A percentile compares a stretch with the other conserved stretches of the same genome.
These are phyloP conservation scores for Cygnus olor DNA, from an alignment of 2,797 vertebrate species.

Conservation along the genomic window DNA sequence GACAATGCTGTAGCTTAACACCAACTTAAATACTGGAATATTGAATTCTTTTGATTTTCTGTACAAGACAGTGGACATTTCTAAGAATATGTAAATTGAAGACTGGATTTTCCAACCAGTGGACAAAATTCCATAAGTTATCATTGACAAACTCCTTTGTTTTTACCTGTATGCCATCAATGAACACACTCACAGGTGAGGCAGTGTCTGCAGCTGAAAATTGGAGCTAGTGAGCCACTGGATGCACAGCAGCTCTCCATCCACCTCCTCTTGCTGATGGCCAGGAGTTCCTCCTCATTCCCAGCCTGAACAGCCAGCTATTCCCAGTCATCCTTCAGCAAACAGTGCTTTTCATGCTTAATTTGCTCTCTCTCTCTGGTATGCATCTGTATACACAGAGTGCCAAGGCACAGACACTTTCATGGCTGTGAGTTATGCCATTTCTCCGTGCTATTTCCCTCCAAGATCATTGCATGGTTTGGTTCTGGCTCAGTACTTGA, in stretches of 20 bases:
- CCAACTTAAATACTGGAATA: background rate
- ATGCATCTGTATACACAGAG: fast-evolving
- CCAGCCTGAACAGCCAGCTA: background rate
- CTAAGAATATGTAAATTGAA: background rate
- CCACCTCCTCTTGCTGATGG: background rate
- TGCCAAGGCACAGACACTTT: background rate
- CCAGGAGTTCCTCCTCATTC: background rate
- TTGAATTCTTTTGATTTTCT: background rate
- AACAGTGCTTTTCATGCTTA: too few species aligned
- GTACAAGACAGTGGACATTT: background rate
- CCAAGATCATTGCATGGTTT: fast-evolving
- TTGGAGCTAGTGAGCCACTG: background rate
- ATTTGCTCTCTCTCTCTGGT: background rate
- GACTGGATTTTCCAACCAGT: background rate
- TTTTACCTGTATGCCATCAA: background rate
- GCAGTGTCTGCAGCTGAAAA: background rate
- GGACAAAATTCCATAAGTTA: background rate
- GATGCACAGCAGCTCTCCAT: background rate
- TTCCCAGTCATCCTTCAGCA: background rate
- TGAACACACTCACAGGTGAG: background rate
- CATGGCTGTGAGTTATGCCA: background rate
- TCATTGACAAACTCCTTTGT: background rate
- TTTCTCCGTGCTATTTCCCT: background rate
- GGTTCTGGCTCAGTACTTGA: background rate
- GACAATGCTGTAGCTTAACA: too few species aligned